These are phyloP conservation scores for Rhadina sibilatrix DNA, from an alignment of 2,113 vertebrate species.

Conservation along the genomic window DNA sequence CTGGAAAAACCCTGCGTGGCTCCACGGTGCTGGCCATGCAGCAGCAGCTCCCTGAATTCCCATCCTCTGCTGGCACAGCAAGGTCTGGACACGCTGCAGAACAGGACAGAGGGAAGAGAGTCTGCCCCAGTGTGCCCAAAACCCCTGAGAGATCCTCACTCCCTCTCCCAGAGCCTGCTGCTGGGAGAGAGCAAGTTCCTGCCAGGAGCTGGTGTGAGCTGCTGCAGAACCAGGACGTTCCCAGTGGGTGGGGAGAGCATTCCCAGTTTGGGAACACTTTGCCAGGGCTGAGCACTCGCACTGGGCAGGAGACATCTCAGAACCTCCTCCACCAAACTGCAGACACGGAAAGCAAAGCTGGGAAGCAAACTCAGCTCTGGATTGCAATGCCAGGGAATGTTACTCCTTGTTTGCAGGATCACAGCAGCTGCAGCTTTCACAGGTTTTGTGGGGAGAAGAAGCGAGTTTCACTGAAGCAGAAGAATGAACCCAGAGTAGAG, in stretches of 20 bases:
- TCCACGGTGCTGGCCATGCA: neutral
- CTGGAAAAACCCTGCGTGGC: neutral
- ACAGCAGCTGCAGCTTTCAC: slow-evolving; percentile 8
- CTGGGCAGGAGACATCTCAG: neutral
- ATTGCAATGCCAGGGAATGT: neutral
- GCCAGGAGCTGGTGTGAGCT: accelerated
- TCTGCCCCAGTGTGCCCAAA: neutral
- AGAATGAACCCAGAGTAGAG: neutral
- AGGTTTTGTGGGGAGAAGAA: neutral
- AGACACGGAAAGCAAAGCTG: neutral
- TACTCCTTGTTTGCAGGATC: neutral
- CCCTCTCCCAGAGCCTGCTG: neutral
- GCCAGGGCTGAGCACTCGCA: neutral
- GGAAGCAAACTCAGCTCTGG: neutral
- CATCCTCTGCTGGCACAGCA: accelerated
- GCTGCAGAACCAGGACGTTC: neutral
- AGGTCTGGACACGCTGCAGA: accelerated
- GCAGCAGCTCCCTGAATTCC: neutral
- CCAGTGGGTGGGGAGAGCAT: neutral
- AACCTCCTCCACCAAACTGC: neutral
- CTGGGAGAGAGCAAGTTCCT: neutral
- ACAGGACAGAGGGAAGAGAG: neutral
- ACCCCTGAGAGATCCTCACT: neutral
- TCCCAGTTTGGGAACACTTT: neutral
- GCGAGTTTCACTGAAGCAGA: neutral